Base-by-base conservation (phyloP, 37 sponge, comb jelly and placozoan genomes). In the Aplysina aerophoba region DNA sequence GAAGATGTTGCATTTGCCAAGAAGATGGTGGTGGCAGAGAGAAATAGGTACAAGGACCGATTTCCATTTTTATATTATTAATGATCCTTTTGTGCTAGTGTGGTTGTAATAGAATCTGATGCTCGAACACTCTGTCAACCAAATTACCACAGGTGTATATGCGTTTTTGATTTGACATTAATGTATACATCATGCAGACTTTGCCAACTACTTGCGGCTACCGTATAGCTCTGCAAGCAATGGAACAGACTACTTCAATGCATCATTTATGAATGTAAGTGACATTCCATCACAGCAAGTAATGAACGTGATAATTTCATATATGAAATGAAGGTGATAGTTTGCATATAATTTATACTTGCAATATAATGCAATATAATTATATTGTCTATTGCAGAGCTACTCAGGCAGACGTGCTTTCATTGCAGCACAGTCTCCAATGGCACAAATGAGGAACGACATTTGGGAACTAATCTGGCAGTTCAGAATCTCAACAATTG, bases 391-490 rank as follows among this genome's bases (percentile, higher is more conserved):
- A 44, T 69, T 27, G 28, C 34, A 69, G 71, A 30, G 34, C 34
- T 69, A 69, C 33, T 69, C 71, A 0, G 4, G 33, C 17, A 24
- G 6, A 31, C 28, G 6, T 30, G 71, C 71, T 35, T 69, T 69
- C 71, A 69, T 69, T 31, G 71, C 71, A 11, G 71, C 71, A 11
- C 71, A 69, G 71, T 30, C 71, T 31, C 71, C 71, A 34, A 31
- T 69, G 28, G 71, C 14, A 35, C 28, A 35, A 16, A 69, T 35
- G 4, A 69, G 1, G 71, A 69, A 35, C 30, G 71, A 69, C 30
- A 35, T 69, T 15, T 69, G 71, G 71, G 71, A 69, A 35, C 28
- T 69, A 35, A 69, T 69, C 28, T 27, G 71, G 71, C 71, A 69
- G 71, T 31, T 69, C 35, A 69, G 71, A 8, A 24, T 6, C 1